Evolutionary conservation across 2,888 invertebrate species (phyloP), one percentile per base, ranked within the genome.

Genomic region (Plebejus anna): DNA sequence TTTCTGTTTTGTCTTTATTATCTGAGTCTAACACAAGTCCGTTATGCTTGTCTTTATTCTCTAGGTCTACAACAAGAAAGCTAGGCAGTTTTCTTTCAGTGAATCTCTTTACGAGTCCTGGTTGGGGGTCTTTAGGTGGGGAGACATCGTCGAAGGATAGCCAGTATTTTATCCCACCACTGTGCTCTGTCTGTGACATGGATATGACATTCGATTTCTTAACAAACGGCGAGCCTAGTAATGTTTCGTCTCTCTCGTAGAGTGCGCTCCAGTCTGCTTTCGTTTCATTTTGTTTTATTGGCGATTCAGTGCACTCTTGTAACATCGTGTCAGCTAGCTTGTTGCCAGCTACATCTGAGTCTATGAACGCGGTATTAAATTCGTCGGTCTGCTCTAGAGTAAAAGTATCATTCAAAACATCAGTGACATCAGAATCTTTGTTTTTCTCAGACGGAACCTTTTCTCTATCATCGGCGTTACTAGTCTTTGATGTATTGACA

Each of bases 151-250:
- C 92, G 76, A 94, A 94, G 0, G 93, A 94, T 0, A 94, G 57
- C 94, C 94, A 94, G 71, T 91, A 94, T 79, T 93, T 94, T 0
- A 93, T 82, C 0, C 94, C 94, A 0, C 94, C 92, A 0, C 83
- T 85, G 61, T 91, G 87, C 72, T 85, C 87, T 0, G 86, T 91
- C 66, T 90, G 93, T 0, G 91, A 91, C 91, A 94, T 94, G 0
- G 93, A 84, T 47, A 92, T 84, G 0, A 94, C 86, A 0, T 89
- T 83, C 0, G 87, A 82, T 75, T 83, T 85, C 79, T 86, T 92
- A 0, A 87, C 79, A 72, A 93, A 90, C 0, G 94, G 92, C 0
- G 92, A 93, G 0, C 86, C 32, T 4, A 66, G 86, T 1, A 89
- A 79, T 0, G 84, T 83, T 4, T 88, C 87, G 2, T 88, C 85